Evolutionary conservation across 2,888 invertebrate genomes (phyloP), one percentile per base, ranked within the genome.

Genomic region (Cataglyphis rosenhaueri): DNA sequence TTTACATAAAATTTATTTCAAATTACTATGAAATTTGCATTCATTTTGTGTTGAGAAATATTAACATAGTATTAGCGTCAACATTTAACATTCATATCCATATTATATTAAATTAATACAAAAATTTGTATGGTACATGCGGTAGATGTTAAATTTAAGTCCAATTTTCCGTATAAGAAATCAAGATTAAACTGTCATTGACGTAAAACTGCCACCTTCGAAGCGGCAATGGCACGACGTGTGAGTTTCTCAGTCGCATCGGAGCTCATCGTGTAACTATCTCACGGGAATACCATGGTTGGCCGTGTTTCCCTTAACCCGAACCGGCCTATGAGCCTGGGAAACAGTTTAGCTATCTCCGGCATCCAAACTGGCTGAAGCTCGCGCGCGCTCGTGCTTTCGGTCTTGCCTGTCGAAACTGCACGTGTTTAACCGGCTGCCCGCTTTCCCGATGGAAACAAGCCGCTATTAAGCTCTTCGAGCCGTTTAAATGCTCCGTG

Each of bases 381-480:
- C 89, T 83, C 82, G 87, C 68, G 82, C 71, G 82, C 71, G 79
- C 74, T 78, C 81, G 59, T 74, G 84, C 84, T 87, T 83, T 84
- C 85, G 81, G 75, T 87, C 83, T 88, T 86, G 83, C 84, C 83
- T 84, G 82, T 83, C 85, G 86, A 88, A 88, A 85, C 85, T 89
- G 83, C 88, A 83, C 81, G 85, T 83, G 86, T 86, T 86, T 86
- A 86, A 87, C 86, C 66, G 82, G 83, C 81, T 84, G 82, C 87
- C 18, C 71, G 57, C 61, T 68, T 79, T 35, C 68, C 82, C 84
- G 75, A 86, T 88, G 83, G 83, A 85, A 89, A 88, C 86, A 83
- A 85, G 82, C 84, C 83, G 81, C 85, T 78, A 89, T 89, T 89
- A 89, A 89, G 85, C 87, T 86, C 87, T 86, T 83, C 35, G 85